Evolutionary conservation across 2,113 vertebrate species (phyloP), one percentile per base, ranked within the genome.

Genomic region (Triplophysa dalaica): DNA sequence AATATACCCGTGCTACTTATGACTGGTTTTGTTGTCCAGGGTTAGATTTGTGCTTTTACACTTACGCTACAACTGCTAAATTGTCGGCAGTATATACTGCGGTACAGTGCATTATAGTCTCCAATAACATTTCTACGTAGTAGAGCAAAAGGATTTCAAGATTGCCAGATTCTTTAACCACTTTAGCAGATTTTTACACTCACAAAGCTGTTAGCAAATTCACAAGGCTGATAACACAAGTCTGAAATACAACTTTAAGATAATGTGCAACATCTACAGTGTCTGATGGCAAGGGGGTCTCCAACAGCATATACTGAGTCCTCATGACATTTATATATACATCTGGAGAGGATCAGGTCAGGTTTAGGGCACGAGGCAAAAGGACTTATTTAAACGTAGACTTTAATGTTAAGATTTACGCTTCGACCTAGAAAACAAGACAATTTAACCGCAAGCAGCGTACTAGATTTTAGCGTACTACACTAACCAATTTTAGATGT

Each of bases 121-220:
- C 54, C 9, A 21, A 58, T 45, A 50, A 63, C 14, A 75, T 48
- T 22, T 48, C 9, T 60, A 61, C 19, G 21, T 16, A 62, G 33
- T 73, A 72, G 54, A 73, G 52, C n/a, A 21, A 58, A 60, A 43
- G 8, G 38, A n/a, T 38, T 60, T 73, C 54, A 21, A 58, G 8
- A 58, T 10, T 16, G 4, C 14, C 17, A 54, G 50, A 19, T 2
- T 69, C 22, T 2, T 33, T n/a, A n/a, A n/a, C 17, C 24, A 54
- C 5, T 38, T 8, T 12, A 69, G 26, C 11, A 38, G 50, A 72
- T 54, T 58, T 8, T 73, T 73, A 43, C 21, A 26, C 45, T 24
- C 50, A 8, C 14, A 21, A n/a, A 21, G 54, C 45, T 26, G 45
- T 52, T 52, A 22, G 54, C 54, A 73, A 56, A n/a, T 22, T 74